phyloP scores from a whole-genome alignment of 1,140 invertebrate genomes.

The Drosophila burlai region DNA sequence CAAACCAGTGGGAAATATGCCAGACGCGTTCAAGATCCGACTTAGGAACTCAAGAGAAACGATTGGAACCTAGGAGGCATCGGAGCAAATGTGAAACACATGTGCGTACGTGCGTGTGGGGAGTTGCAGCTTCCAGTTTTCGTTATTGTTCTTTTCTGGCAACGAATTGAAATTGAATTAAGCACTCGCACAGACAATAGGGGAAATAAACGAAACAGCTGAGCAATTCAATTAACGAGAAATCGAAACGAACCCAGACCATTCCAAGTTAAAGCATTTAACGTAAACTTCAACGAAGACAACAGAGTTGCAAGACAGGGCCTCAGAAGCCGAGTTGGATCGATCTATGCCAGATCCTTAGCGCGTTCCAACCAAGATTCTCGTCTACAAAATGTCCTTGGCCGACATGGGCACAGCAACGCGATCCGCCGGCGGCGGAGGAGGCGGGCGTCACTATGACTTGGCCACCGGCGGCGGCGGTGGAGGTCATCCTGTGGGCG shows the following conservation, averaged over 20 bases:
- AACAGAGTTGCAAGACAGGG: constrained; percentile 24
- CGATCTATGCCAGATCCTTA: constrained; percentile 53
- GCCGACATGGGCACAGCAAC: constrained; percentile 82
- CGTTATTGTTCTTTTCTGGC: constrained; percentile 53
- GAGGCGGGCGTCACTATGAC: constrained; percentile 49
- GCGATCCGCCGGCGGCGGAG: constrained; percentile 56
- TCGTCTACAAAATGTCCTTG: constrained; percentile 84
- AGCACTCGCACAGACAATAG: constrained; percentile 35
- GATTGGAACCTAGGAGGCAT: constrained; percentile 16
- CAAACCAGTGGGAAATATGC: constrained; percentile 25
- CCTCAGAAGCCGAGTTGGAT: constrained; percentile 1
- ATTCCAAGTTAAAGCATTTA: constrained; percentile 73
- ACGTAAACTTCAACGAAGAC: constrained; percentile 17
- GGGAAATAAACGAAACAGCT: constrained; percentile 40
- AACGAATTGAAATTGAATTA: constrained; percentile 62
- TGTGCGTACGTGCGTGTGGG: constrained; percentile 35
- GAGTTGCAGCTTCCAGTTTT: constrained; percentile 54
- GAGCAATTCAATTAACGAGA: constrained; percentile 53
- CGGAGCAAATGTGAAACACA: constrained; percentile 71
- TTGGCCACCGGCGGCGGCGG: constrained; percentile 40
- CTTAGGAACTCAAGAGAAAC: constrained; percentile 30
- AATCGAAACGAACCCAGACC: constrained; percentile 54
- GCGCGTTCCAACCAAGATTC: constrained; percentile 61
- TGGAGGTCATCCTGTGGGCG: constrained; percentile 49
- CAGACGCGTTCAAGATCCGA: constrained; percentile 21